Base-by-base conservation (phyloP, 2,113 vertebrate genomes). In the Passer montanus region DNA sequence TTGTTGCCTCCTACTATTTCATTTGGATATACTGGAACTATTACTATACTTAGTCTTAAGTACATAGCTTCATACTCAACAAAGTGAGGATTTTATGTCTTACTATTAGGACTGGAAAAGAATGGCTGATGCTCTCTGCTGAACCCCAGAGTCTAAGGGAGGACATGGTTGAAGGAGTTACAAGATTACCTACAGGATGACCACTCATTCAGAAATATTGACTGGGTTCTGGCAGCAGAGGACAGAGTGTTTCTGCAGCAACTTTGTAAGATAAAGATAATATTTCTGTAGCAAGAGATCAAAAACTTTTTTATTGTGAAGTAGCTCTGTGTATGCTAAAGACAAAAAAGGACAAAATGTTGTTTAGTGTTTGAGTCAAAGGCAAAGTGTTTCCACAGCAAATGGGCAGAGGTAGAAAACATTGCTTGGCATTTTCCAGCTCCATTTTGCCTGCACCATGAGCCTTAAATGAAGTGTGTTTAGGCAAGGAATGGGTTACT, bases 401-500 rank as follows among this genome's bases (percentile, higher is more conserved):
- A 85, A 46, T 5, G 2, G 33, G 23, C 50, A 74, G 50, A 67
- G 0, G 1, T 15, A 33, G 52, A 84, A 93, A 91, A 49, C 33
- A 49, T 11, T 6, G 26, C 39, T 39, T 50, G 35, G 66, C 46
- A 63, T 74, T 78, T 91, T 73, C 53, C 3, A 1, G 53, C 44
- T 78, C 39, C 39, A 13, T 47, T 92, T 52, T 31, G 82, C 26
- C 58, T 2, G 1, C 28, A 39, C 41, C 12, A 2, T 4, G 13
- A 74, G 39, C 39, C 30, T 63, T 22, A 28, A 86, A 22, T 0
- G 0, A 76, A 50, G 39, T 20, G 52, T 37, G 11, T 4, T 37
- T 20, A 59, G 76, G 83, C 73, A 75, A 63, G 35, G 66, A 63
- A 74, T 52, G 78, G 84, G 90, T 76, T 93, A 87, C 87, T 87